Evolutionary conservation across 2,888 invertebrate species (phyloP).

Genomic region (Teleogryllus oceanicus): DNA sequence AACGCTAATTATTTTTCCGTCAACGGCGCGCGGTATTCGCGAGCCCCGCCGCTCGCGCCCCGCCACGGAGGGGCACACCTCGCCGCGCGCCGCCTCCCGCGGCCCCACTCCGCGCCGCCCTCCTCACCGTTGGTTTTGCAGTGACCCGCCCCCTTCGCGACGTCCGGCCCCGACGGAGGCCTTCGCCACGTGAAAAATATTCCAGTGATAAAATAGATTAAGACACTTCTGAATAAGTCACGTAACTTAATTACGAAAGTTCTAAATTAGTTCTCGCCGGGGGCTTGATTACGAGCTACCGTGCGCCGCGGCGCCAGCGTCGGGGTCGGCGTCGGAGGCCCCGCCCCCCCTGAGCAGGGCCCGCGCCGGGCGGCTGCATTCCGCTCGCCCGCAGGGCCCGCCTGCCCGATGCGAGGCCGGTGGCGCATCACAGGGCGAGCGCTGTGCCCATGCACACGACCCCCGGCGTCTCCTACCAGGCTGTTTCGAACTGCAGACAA

Average conservation of each 20-base stretch:
- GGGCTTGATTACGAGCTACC: not conserved
- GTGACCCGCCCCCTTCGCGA: not conserved
- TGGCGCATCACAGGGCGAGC: no score
- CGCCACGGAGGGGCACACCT: no score
- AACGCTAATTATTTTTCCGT: not conserved
- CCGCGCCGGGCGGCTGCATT: no score
- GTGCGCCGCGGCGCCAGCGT: not conserved
- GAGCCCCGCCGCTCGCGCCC: no score
- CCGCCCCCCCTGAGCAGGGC: not conserved
- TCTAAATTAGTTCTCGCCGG: slow-evolving; percentile 18
- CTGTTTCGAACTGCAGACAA: no score
- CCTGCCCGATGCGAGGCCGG: no score
- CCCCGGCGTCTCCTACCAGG: no score
- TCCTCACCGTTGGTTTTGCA: not conserved
- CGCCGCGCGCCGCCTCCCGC: no score
- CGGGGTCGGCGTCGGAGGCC: not conserved
- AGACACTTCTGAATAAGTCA: slow-evolving; percentile 18
- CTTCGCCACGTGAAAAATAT: not conserved
- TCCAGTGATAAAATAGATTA: slow-evolving; percentile 18
- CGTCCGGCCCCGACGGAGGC: not conserved
- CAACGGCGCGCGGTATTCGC: not conserved
- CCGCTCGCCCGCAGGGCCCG: no score
- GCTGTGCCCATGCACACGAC: no score
- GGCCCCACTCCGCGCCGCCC: not conserved
- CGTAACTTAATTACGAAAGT: slow-evolving; percentile 18